Conservation (phyloP, 2,113 vertebrate species). For the Fulmarus glacialis region DNA sequence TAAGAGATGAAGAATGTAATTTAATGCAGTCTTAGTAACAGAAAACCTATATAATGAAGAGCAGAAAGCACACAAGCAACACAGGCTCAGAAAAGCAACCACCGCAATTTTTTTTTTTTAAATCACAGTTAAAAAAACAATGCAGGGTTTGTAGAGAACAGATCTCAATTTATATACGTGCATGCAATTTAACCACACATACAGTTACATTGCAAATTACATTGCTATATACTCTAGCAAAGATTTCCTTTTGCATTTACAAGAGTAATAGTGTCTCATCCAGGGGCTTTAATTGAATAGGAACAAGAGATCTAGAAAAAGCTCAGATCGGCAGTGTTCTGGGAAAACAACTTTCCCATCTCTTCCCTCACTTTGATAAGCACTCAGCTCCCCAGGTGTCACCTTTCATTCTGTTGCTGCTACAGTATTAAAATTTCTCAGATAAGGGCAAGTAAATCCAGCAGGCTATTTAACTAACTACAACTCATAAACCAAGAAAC, state of each 20-base stretch:
- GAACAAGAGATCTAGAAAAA: not conserved
- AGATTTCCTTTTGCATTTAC: not conserved
- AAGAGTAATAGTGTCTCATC: not conserved
- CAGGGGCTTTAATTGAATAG: not conserved
- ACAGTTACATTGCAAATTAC: not conserved
- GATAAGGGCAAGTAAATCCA: not conserved
- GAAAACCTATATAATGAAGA: not conserved
- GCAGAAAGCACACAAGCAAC: not conserved
- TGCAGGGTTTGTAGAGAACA: not conserved
- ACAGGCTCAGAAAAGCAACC: not conserved
- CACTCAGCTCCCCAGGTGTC: not conserved
- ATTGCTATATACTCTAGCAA: not conserved
- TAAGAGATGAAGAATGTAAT: not conserved
- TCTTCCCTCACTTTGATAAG: not conserved
- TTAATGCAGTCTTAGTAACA: not conserved
- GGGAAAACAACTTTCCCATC: not conserved
- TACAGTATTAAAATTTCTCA: not conserved
- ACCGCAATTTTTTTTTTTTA: not conserved
- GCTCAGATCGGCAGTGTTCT: not conserved
- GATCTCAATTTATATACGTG: not conserved
- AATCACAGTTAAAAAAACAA: not conserved
- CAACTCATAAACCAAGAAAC: constrained; percentile 8
- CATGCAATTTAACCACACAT: not conserved
- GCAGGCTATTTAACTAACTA: not conserved
- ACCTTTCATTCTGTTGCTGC: not conserved